Base-by-base conservation (phyloP, 1,140 invertebrate genomes). In the Lerema accius region DNA sequence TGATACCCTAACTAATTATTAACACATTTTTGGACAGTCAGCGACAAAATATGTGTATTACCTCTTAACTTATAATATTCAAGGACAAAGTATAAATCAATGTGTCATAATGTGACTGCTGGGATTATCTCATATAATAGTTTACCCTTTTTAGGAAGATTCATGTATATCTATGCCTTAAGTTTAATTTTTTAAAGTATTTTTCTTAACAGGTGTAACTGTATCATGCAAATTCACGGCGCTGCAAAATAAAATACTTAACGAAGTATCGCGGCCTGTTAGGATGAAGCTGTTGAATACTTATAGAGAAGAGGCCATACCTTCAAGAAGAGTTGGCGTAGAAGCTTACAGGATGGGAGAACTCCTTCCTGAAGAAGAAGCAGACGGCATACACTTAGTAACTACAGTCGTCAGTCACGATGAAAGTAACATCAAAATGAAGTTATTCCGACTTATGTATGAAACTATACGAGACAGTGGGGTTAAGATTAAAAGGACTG, bases 381-480 rank as follows among this genome's bases (percentile, higher is more conserved):
- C 45, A 35, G 1, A 37, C 51, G 0, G 15, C 15, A 10, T 43
- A 16, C 14, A n/a, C n/a, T n/a, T 17, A 17, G 28, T 11, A 5
- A 46, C 4, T 15, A 26, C 15, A 10, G 9, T 14, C 16, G 4
- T 5, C 5, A 59, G 28, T n/a, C 43, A 45, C 0, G 78, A 85
- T 16, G 84, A 85, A 0, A 71, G 49, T 11, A 78, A 67, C 7
- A 88, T 88, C 73, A 80, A 84, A 26, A 61, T 86, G 6, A 88
- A 88, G 46, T 11, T 88, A 0, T 88, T 86, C 32, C 50, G 85
- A 0, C 60, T 88, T 0, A 88, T 88, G 85, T 84, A 85, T 11
- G 85, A 88, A 37, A 78, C 78, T 0, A 73, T 88, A 0, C 58
- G 75, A 11, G 84, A 88, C 23, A 85, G 79, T 16, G 83, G 85